Evolutionary conservation across 2,113 vertebrate genomes (phyloP), one percentile per base, ranked within the genome.

Genomic region (Balaeniceps rex): DNA sequence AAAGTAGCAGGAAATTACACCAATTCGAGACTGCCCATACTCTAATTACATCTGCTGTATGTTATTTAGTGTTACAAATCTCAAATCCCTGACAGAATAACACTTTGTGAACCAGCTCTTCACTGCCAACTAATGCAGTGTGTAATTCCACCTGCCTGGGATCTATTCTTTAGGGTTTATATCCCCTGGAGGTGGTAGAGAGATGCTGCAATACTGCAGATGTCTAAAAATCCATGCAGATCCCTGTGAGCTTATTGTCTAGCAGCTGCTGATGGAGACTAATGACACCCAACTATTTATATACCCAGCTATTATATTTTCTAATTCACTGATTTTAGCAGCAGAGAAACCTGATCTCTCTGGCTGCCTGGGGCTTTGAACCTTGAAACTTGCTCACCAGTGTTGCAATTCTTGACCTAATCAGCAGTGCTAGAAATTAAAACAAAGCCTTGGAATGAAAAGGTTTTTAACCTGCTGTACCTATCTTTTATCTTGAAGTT

Each of bases 281-380:
- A 92, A 94, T 55, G 64, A 36, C 75, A 91, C 68, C 60, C 81
- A 90, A 52, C 80, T 85, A 88, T 92, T 97, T 90, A 83, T 83
- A 90, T 42, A 83, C 3, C 5, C 17, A 72, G 52, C 68, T 93
- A 66, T 93, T 89, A 38, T 74, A 80, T 96, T 92, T 96, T 93
- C 83, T 93, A 92, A 92, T 93, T 94, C 60, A 92, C 38, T 82
- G 81, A 72, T 87, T 92, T 96, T 93, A 93, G 61, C 60, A 58
- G 52, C 80, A 78, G 83, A 69, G 33, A 80, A 95, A 95, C 92
- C 25, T 68, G 44, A 46, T 95, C 36, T 87, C 21, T n/a, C 34
- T 80, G 49, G 21, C 22, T 86, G 38, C 68, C 75, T 81, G 57
- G 26, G 51, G 63, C 79, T 91, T 77, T 92, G 65, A 93, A 90